Base-by-base conservation (phyloP, 2,113 vertebrate genomes). In the Felis chaus region DNA sequence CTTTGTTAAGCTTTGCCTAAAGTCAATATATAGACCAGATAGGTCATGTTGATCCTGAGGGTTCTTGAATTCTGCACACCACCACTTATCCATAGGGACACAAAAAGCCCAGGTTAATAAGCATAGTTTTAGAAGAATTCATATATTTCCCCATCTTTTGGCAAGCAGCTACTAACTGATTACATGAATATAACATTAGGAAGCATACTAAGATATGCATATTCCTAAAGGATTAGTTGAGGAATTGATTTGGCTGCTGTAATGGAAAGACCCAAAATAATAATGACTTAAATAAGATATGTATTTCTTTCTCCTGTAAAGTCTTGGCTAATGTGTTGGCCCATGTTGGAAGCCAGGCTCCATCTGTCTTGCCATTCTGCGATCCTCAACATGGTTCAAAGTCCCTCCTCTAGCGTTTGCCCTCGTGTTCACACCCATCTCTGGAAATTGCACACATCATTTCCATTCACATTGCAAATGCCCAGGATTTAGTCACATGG, bases 131-230 rank as follows among this genome's bases (percentile, higher is more conserved):
- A 65, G 50, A 97, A 96, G 76, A 87, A 76, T 71, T 57, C 25
- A 48, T 53, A 2, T 88, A 39, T 92, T 90, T n/a, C 4, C 19
- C 55, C 81, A 68, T 8, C 33, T 68, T 79, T n/a, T 82, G 53
- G 36, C 57, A 93, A 95, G 86, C 25, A 93, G 74, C n/a, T 78
- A 71, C 41, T 65, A 41, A 66, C n/a, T 90, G 57, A 86, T 86
- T 74, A 79, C 18, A 79, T 86, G 78, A 65, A 85, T 73, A 66
- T 93, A 81, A 82, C 50, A 82, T 89, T 86, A 98, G 48, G 39
- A 97, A 91, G n/a, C 68, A 74, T 39, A 66, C 29, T 95, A 66
- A 86, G 39, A 91, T 81, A 65, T 66, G 50, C 14, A 86, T 87
- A 94, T 74, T 94, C 80, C 36, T 95, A 83, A 27, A 81, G 31